Evolutionary conservation across 2,113 vertebrate genomes (phyloP), one percentile per base, ranked within the genome.

Genomic region (Tyrannus savana): DNA sequence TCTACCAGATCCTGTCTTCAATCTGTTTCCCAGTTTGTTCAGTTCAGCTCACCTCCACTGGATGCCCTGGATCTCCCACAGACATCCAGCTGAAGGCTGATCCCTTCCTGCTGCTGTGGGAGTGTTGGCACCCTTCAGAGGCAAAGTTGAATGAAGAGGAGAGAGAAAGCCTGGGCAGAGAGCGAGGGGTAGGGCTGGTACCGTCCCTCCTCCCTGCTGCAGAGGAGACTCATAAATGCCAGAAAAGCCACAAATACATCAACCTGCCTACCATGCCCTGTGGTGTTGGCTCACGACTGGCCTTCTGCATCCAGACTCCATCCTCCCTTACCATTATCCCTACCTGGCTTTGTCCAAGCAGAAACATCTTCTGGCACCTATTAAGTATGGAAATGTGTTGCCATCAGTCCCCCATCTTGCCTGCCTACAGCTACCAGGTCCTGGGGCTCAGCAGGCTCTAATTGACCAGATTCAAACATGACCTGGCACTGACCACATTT

Each of bases 281-380:
- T 72, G 59, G 14, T 19, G 23, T 5, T 94, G 91, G 91, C 84
- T 84, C 52, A 63, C 0, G 0, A 24, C 60, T 78, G 77, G 22
- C 56, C 56, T 86, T 66, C 72, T 75, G 37, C 84, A 75, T 84
- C 77, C 80, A 84, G 68, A 41, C 35, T 78, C 35, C 44, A 23
- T 71, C 49, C 39, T 71, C 52, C 3, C 0, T 42, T 59, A 56
- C 46, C 64, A 31, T 81, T 62, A 53, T 62, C 39, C 46, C 66
- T 60, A 78, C 66, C 12, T 3, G 2, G 47, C 53, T 94, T 90
- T 94, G 81, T 68, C 84, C 91, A 79, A 77, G 84, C 87, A 95
- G 91, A 95, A 96, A 60, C 66, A 89, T 84, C 60, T 87, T 59
- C 80, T 89, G 84, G 69, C 87, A 66, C 80, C 50, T 83, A 55